These are phyloP conservation scores for Crocodylus rhombifer DNA, from an alignment of 2,797 vertebrate species.

Conservation along the genomic window DNA sequence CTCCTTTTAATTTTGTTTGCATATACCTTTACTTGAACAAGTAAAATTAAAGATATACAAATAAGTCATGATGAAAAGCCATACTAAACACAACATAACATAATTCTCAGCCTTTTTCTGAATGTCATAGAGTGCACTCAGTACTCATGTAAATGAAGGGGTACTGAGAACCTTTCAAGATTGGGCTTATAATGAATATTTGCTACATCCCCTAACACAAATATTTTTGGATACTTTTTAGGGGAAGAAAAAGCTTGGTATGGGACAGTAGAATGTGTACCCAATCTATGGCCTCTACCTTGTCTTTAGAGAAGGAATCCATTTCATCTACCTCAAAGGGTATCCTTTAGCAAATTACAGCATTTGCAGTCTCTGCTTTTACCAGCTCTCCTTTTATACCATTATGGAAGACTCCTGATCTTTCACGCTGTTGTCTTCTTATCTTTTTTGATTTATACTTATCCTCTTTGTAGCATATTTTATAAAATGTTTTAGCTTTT, in stretches of 20 bases:
- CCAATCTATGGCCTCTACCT: background rate
- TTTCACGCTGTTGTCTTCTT: background rate
- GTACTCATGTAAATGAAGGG: conserved; percentile 9
- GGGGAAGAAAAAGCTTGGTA: background rate
- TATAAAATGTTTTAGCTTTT: background rate
- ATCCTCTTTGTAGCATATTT: background rate
- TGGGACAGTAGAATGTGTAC: background rate
- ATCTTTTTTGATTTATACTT: conserved; percentile 34
- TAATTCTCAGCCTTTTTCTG: background rate
- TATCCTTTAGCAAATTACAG: conserved; percentile 34
- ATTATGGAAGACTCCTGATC: background rate
- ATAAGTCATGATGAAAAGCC: background rate
- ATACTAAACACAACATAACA: conserved; percentile 18
- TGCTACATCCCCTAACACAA: background rate
- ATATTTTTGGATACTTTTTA: background rate
- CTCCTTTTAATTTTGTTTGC: conserved; percentile 28
- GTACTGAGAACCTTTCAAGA: conserved; percentile 45
- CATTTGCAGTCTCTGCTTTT: conserved; percentile 24
- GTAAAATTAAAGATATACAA: conserved; percentile 40
- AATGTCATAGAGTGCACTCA: conserved; percentile 4
- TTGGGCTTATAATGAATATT: background rate
- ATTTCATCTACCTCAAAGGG: conserved; percentile 7
- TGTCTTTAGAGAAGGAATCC: conserved; percentile 17
- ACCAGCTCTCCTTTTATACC: background rate
- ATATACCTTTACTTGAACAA: conserved; percentile 30